phyloP scores from a whole-genome alignment of 2,888 invertebrate species.

The Pyrocoelia pectoralis region DNA sequence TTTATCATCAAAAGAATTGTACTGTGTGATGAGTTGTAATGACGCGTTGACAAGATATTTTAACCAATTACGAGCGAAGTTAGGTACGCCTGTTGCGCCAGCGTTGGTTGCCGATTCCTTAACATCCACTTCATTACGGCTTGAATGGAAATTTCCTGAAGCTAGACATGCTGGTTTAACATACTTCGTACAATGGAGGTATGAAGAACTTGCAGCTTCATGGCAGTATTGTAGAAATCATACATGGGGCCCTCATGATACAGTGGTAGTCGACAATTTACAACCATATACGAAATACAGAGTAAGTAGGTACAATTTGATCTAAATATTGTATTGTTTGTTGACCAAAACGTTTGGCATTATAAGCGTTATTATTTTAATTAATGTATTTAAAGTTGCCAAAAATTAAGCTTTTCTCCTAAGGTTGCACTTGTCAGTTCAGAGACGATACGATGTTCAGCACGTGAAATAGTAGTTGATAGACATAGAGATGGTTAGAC shows the following conservation, averaged over 20 bases:
- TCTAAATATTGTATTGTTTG: too few species aligned
- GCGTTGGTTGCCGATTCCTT: slow-evolving; percentile 80
- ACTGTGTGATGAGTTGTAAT: slow-evolving; percentile 85
- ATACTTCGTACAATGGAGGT: slow-evolving; percentile 78
- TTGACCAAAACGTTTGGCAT: too few species aligned
- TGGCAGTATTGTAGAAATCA: slow-evolving; percentile 87
- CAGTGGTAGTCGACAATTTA: slow-evolving; percentile 78
- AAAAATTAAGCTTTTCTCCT: too few species aligned
- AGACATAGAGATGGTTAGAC: too few species aligned
- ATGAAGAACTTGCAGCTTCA: slow-evolving; percentile 71
- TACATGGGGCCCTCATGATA: slow-evolving; percentile 67
- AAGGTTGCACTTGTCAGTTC: too few species aligned
- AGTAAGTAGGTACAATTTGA: slow-evolving; percentile 64
- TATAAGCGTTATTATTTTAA: too few species aligned
- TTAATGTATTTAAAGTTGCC: too few species aligned
- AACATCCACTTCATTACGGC: slow-evolving; percentile 78
- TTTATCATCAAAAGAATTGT: slow-evolving; percentile 73
- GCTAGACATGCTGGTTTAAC: slow-evolving; percentile 63
- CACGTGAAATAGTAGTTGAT: too few species aligned
- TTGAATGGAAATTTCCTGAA: slow-evolving; percentile 75
- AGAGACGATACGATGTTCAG: too few species aligned
- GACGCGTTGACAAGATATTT: slow-evolving; percentile 80
- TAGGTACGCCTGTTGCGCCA: slow-evolving; percentile 75
- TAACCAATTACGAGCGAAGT: slow-evolving; percentile 70
- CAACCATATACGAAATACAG: slow-evolving; percentile 90